Conservation (phyloP, 2,113 vertebrate species). For the Paracyprichromis sp. region DNA sequence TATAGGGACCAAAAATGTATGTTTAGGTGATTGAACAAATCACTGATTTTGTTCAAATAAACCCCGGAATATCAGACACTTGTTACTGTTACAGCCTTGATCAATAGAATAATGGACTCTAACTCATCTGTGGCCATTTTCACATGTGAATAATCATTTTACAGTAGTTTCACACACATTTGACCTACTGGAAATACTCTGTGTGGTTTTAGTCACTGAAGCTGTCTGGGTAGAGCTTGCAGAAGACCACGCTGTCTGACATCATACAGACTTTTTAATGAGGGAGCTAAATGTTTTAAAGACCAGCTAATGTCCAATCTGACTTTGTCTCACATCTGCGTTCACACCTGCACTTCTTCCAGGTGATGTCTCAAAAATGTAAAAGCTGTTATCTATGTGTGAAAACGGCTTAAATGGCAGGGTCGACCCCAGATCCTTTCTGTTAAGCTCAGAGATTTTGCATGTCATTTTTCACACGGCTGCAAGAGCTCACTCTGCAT, state of each 20-base stretch:
- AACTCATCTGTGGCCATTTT: background rate
- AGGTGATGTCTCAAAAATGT: background rate
- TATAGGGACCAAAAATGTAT: background rate
- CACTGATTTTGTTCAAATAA: background rate
- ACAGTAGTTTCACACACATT: background rate
- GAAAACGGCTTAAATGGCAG: background rate
- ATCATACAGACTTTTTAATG: background rate
- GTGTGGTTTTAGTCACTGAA: background rate
- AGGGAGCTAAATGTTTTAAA: background rate
- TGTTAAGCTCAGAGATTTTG: background rate
- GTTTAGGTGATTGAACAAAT: background rate
- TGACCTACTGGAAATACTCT: background rate
- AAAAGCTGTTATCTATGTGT: background rate
- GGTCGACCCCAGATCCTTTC: background rate
- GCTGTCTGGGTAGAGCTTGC: background rate
- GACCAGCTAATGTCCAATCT: background rate
- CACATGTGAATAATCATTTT: background rate
- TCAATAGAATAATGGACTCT: background rate
- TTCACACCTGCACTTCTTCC: background rate
- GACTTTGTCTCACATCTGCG: background rate
- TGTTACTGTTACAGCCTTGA: background rate
- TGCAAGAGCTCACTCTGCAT: background rate
- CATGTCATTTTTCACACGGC: background rate
- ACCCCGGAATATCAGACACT: accelerated
- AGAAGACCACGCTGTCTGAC: background rate